phyloP scores from a whole-genome alignment of 2,888 invertebrate genomes.

The Mythimna loreyi region DNA sequence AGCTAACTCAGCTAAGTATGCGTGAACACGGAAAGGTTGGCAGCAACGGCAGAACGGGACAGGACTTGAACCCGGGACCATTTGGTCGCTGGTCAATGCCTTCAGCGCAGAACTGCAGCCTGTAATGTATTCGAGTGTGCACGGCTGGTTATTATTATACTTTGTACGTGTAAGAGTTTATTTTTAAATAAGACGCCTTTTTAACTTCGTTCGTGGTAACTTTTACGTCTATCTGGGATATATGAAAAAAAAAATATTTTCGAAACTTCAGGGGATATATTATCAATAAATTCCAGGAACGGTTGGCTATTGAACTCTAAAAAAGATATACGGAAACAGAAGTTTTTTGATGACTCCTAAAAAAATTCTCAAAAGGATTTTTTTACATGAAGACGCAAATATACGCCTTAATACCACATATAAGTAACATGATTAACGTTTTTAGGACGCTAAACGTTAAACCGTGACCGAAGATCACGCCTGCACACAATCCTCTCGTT shows the following conservation, averaged over 20 bases:
- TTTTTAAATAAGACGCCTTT: slow-evolving; percentile 1
- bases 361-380: slow-evolving; percentile 21
- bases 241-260: not conserved
- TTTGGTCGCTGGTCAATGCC: slow-evolving; percentile 59
- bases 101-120: slow-evolving; percentile 33
- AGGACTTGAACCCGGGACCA: slow-evolving; percentile 56
- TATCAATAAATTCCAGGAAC: not conserved
- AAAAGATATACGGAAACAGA: not conserved
- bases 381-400: slow-evolving; percentile 17
- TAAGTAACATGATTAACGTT: slow-evolving; percentile 48
- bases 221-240: not conserved
- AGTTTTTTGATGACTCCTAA: not conserved
- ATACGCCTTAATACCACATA: slow-evolving; percentile 15
- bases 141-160: slow-evolving; percentile 27
- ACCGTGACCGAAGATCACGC: slow-evolving; percentile 66
- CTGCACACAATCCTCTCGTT: slow-evolving; percentile 29
- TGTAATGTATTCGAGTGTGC: slow-evolving; percentile 32
- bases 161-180: not conserved
- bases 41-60: slow-evolving; percentile 34
- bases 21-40: slow-evolving; percentile 38
- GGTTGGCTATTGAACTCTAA: not conserved
- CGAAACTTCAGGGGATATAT: not conserved
- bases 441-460: slow-evolving; percentile 50
- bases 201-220: not conserved
- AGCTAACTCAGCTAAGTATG: slow-evolving; percentile 16